Evolutionary conservation across 2,113 vertebrate species (phyloP).

Genomic region (Tupaia chinensis): DNA sequence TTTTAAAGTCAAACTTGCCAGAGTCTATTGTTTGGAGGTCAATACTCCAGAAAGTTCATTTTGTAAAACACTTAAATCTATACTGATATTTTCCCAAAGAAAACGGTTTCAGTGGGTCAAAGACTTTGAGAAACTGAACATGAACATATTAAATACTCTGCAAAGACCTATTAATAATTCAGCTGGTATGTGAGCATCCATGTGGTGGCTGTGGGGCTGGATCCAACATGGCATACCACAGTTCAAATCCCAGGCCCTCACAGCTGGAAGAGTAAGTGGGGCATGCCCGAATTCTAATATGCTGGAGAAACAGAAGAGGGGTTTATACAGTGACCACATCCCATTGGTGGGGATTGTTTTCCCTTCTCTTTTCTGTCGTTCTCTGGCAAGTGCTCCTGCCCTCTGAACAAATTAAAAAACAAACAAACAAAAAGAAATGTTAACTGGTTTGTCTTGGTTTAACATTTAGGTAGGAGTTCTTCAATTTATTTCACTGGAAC

Average conservation of each 20-base stretch:
- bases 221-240: too few relatives aligned
- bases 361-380: too few relatives aligned
- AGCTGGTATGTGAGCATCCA: background rate
- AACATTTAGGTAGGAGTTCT: background rate
- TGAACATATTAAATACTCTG: background rate
- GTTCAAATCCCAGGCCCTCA: too few relatives aligned
- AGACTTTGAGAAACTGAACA: conserved; percentile 4
- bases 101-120: background rate
- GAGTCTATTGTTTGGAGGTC: background rate
- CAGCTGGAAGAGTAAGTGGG: too few relatives aligned
- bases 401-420: too few relatives aligned
- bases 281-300: too few relatives aligned
- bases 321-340: too few relatives aligned
- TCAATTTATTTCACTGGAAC: background rate
- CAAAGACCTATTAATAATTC: conserved; percentile 18
- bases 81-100: conserved; percentile 23
- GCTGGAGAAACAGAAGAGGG: too few relatives aligned
- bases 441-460: background rate
- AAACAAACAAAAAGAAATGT: too few relatives aligned
- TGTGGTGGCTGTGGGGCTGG: too few relatives aligned
- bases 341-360: too few relatives aligned
- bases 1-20: background rate
- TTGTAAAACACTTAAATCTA: background rate
- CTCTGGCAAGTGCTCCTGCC: too few relatives aligned
- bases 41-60: conserved; percentile 32